Conservation (phyloP, 2,888 invertebrate species). For the Balanococcus diminutus region DNA sequence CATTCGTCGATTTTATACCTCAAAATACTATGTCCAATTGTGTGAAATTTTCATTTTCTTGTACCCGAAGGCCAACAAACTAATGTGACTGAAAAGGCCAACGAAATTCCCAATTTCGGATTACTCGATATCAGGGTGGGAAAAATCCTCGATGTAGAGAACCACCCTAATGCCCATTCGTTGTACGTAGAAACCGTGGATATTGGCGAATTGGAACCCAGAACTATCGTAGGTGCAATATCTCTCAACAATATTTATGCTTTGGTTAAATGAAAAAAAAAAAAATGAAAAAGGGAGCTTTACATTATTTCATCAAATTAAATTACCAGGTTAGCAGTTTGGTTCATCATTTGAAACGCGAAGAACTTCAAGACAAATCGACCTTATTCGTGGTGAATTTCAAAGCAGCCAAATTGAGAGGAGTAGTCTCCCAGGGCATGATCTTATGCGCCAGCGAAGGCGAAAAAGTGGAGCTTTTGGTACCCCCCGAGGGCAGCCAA, state of each 20-base stretch:
- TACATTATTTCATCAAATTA: not conserved
- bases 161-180: slow-evolving; percentile 90
- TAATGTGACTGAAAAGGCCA: not conserved
- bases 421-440: slow-evolving; percentile 90
- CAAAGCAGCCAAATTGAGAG: slow-evolving; percentile 59
- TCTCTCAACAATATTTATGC: no score
- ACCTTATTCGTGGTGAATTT: slow-evolving; percentile 19
- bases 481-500: slow-evolving; percentile 70
- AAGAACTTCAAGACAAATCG: not conserved
- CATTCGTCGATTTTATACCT: no score
- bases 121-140: slow-evolving; percentile 88
- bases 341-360: not conserved
- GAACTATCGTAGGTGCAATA: slow-evolving; percentile 63
- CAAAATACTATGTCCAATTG: no score
- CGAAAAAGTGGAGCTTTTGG: slow-evolving; percentile 79
- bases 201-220: slow-evolving; percentile 74
- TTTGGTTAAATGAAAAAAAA: no score
- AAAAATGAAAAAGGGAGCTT: no score
- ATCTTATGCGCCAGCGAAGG: slow-evolving; percentile 89
- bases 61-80: no score
- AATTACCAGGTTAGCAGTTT: slow-evolving; percentile 55
- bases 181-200: slow-evolving; percentile 91
- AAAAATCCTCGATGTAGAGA: slow-evolving; percentile 78
- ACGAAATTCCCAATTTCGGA: slow-evolving; percentile 48
- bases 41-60: no score